These are phyloP conservation scores for Karalla daura DNA, from an alignment of 2,797 vertebrate genomes.

Conservation along the genomic window DNA sequence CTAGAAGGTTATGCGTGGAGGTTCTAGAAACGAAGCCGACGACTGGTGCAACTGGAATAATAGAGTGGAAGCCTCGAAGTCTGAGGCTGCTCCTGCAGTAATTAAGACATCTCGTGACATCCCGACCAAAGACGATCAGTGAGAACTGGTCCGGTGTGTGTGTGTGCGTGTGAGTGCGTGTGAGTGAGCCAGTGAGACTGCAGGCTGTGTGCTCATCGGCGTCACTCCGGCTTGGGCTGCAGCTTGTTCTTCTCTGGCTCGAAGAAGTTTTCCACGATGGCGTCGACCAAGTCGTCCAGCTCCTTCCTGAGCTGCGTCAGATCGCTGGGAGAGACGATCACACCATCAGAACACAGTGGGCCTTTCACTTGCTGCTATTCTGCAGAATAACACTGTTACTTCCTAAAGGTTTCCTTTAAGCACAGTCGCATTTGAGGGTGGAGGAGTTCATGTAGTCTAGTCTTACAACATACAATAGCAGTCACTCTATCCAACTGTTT, in stretches of 20 bases:
- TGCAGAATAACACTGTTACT: no score
- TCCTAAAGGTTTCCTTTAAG: no score
- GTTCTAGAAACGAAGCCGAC: no score
- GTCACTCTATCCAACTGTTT: no score
- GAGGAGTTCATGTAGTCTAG: no score
- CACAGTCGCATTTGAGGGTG: no score
- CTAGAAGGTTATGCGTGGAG: no score
- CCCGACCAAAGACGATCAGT: slow-evolving; percentile 12
- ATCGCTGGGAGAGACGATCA: slow-evolving; percentile 86
- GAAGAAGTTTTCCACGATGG: slow-evolving; percentile 93
- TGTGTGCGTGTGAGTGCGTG: neutral
- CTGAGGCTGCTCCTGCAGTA: slow-evolving; percentile 8
- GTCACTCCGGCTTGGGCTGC: slow-evolving; percentile 82
- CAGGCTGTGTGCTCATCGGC: neutral
- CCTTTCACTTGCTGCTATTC: no score
- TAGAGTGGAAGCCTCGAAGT: neutral
- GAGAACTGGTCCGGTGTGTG: slow-evolving; percentile 9
- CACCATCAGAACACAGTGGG: no score
- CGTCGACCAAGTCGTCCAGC: slow-evolving; percentile 88
- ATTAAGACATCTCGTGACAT: slow-evolving; percentile 49
- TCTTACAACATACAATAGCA: no score
- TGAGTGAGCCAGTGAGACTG: no score
- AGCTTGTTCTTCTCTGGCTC: slow-evolving; percentile 94
- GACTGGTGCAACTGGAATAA: slow-evolving; percentile 5
- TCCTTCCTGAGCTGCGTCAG: slow-evolving; percentile 89